These are phyloP conservation scores for Peromyscus melanophrys DNA, from an alignment of 2,797 vertebrate species.

Conservation along the genomic window DNA sequence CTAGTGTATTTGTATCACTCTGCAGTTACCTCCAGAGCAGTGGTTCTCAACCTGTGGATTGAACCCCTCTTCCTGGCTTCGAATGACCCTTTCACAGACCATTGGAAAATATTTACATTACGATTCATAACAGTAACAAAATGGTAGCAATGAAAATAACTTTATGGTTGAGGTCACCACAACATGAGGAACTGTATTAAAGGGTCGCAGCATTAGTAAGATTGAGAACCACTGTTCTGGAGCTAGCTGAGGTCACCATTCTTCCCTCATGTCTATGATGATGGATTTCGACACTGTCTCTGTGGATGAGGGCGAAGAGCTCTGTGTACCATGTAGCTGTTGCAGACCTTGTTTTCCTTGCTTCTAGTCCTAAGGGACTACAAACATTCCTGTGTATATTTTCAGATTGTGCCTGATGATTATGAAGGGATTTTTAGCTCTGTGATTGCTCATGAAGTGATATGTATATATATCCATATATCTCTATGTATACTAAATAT, in stretches of 20 bases:
- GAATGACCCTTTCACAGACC: background rate
- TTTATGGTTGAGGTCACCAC: background rate
- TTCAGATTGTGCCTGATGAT: conserved; percentile 57
- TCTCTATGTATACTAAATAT: no score
- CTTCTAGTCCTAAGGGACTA: background rate
- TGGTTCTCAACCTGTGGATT: background rate
- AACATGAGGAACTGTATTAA: background rate
- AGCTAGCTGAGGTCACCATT: background rate
- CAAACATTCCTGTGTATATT: background rate
- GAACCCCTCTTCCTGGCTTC: background rate
- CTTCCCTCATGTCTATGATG: background rate
- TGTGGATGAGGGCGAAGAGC: background rate
- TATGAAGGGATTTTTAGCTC: conserved; percentile 17
- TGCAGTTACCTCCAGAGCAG: background rate
- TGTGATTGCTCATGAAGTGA: background rate
- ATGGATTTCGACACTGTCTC: background rate
- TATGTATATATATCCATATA: background rate
- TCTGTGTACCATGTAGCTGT: background rate
- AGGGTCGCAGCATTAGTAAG: background rate
- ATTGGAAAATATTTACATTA: background rate
- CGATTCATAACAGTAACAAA: background rate
- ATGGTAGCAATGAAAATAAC: background rate
- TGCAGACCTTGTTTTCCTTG: background rate
- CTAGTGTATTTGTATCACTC: background rate
- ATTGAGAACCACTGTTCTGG: background rate